These are phyloP conservation scores for Caenorhabditis sp. DNA, from an alignment of 2,888 invertebrate species.

Conservation along the genomic window DNA sequence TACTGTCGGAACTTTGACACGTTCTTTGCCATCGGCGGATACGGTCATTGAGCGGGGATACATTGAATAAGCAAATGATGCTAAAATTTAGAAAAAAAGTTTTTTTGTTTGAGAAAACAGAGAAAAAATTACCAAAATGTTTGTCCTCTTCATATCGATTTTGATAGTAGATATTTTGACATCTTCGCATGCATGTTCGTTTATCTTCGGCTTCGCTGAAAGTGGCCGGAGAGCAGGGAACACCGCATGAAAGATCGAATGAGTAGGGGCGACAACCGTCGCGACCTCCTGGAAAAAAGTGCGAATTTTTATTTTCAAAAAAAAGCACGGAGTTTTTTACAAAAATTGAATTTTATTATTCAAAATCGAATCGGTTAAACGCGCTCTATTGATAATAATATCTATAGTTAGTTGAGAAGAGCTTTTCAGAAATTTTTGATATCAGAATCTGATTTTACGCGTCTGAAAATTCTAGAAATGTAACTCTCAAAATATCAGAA, in stretches of 20 bases:
- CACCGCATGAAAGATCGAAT: slow-evolving; percentile 62
- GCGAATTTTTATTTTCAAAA: neutral
- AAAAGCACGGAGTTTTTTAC: too few relatives aligned
- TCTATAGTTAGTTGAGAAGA: too few relatives aligned
- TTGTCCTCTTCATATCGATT: slow-evolving; percentile 67
- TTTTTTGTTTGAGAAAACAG: too few relatives aligned
- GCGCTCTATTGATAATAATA: too few relatives aligned
- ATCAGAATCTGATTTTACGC: too few relatives aligned
- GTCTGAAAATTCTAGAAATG: too few relatives aligned
- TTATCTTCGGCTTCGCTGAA: slow-evolving; percentile 65
- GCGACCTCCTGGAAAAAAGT: slow-evolving; percentile 51
- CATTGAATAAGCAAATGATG: slow-evolving; percentile 68
- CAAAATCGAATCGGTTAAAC: too few relatives aligned
- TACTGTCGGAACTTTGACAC: slow-evolving; percentile 63
- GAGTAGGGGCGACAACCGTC: slow-evolving; percentile 69
- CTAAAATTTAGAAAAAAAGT: slow-evolving; percentile 39
- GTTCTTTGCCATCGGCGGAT: slow-evolving; percentile 62
- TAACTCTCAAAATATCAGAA: too few relatives aligned
- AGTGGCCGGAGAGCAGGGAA: slow-evolving; percentile 67
- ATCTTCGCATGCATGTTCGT: slow-evolving; percentile 60
- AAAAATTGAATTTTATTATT: too few relatives aligned
- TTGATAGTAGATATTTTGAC: slow-evolving; percentile 67
- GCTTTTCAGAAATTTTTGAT: too few relatives aligned
- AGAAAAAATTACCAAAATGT: slow-evolving; percentile 60
- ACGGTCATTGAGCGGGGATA: slow-evolving; percentile 69